phyloP scores from a whole-genome alignment of 2,113 vertebrate genomes.

The Cyprinus carpio region DNA sequence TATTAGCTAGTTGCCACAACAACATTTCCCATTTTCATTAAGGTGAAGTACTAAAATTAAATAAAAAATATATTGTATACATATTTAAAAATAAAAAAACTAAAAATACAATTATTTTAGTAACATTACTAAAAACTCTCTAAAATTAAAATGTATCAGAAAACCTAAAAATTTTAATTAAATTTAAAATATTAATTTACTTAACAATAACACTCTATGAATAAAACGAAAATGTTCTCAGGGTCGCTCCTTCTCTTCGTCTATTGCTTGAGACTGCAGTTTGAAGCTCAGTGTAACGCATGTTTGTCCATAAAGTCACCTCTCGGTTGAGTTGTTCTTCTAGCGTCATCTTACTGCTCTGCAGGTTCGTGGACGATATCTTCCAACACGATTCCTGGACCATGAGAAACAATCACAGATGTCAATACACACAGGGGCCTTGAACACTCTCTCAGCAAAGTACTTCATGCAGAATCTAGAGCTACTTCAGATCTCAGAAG shows the following conservation, averaged over 20 bases:
- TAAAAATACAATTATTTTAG: no score
- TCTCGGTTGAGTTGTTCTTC: conserved; percentile 83
- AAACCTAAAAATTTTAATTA: no score
- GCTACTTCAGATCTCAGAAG: conserved; percentile 46
- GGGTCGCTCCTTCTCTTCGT: neutral
- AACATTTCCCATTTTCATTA: no score
- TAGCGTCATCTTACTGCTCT: conserved; percentile 79
- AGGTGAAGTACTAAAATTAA: no score
- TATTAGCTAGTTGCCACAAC: no score
- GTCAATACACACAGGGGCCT: neutral
- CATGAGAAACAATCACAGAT: conserved; percentile 64
- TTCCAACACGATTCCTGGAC: conserved; percentile 80
- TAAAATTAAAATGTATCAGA: neutral
- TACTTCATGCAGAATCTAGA: conserved; percentile 62
- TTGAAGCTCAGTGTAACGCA: neutral
- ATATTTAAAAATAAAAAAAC: no score
- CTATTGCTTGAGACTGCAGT: neutral
- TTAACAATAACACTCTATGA: neutral
- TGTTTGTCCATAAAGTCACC: conserved; percentile 65
- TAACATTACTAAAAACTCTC: no score
- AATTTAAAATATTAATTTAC: no score
- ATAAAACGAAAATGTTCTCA: neutral
- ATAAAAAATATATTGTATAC: no score
- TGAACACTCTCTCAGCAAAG: conserved; percentile 1
- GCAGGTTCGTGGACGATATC: conserved; percentile 81